Base-by-base conservation (phyloP, 1,140 invertebrate genomes). In the Whitmania pigra region DNA sequence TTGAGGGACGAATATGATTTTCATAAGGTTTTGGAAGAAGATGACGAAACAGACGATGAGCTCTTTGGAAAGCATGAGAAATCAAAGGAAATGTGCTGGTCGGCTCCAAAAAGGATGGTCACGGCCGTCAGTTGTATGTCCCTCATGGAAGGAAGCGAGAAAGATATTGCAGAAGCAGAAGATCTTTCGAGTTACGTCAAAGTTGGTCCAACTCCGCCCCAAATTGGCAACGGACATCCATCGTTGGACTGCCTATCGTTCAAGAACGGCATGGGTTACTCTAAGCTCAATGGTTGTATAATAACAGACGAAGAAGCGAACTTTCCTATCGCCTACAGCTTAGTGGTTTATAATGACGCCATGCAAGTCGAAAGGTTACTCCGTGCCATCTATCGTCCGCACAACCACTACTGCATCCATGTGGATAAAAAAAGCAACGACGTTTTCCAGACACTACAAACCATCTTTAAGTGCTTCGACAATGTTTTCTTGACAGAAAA, bases 381-480 rank as follows among this genome's bases (percentile, higher is more conserved):
- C n/a, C 70, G 76, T 18, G 72, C 75, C 5, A 75, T 81, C 53
- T 80, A 79, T 69, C 75, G 77, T 53, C 77, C 78, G 15, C 76
- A 79, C 17, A 81, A 80, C 71, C 71, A 74, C n/a, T 80, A 79
- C 71, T 81, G 80, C 69, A 71, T 81, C 36, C 78, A 80, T 73
- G 66, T 79, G 11, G 80, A 81, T 72, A 43, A 18, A 0, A 78
- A 79, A 57, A 54, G 77, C 20, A 11, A 53, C 7, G 11, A 11
- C 6, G 17, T 79, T 29, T 72, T 72, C 36, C 68, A 72, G 29
- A 74, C 76, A 0, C 71, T 79, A 15, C 13, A 40, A 20, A 69
- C 71, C 9, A 76, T 80, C 53, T 75, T 75, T 6, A 43, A 69
- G 11, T 80, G 79, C 74, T 78, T 81, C 43, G 57, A 75, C 6